Evolutionary conservation across 2,888 invertebrate species (phyloP).

Genomic region (Drosophila niveifrons): DNA sequence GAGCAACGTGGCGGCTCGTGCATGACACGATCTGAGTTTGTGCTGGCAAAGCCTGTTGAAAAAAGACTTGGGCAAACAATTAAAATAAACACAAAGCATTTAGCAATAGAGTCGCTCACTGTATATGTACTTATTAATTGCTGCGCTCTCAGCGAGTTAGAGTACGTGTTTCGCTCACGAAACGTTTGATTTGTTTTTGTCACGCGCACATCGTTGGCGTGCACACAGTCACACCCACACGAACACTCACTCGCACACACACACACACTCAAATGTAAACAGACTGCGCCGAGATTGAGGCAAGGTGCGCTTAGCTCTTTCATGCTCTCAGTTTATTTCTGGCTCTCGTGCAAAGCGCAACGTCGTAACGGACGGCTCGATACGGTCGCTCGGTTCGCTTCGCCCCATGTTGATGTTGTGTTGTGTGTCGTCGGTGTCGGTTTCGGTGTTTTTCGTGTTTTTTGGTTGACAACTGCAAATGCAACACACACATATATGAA

Average conservation of each 20-base stretch:
- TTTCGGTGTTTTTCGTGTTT: constrained; percentile 51
- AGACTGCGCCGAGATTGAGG: constrained; percentile 72
- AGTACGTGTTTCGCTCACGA: constrained; percentile 36
- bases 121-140: background rate
- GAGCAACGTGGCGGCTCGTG: constrained; percentile 4
- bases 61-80: background rate
- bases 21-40: background rate
- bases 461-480: constrained; percentile 57
- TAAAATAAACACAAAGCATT: background rate
- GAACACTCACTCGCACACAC: constrained; percentile 29
- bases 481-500: constrained; percentile 40
- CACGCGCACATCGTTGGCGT: constrained; percentile 59
- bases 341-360: constrained; percentile 82
- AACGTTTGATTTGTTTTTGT: constrained; percentile 54
- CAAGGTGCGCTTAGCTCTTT: constrained; percentile 80
- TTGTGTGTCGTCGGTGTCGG: constrained; percentile 50
- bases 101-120: background rate
- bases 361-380: constrained; percentile 70
- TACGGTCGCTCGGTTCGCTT: constrained; percentile 52
- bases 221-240: constrained; percentile 55
- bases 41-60: background rate
- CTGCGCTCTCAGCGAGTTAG: background rate
- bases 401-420: constrained; percentile 32
- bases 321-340: constrained; percentile 81
- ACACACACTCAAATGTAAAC: constrained; percentile 34